Evolutionary conservation across 2,797 vertebrate species (phyloP).

Genomic region (Gambelia wislizenii): DNA sequence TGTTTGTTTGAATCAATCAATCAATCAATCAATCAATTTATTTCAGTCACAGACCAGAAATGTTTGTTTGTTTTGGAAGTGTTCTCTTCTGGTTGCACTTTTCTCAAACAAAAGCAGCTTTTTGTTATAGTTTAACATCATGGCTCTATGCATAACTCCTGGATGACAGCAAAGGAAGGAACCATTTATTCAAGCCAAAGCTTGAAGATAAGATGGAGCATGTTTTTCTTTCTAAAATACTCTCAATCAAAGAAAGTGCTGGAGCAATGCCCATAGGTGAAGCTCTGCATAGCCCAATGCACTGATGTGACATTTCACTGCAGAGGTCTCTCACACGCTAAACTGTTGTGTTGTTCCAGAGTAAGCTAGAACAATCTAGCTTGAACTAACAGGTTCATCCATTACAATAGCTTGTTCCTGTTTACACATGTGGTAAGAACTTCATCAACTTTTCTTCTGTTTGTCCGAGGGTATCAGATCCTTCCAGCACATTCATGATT

Average conservation of each 20-base stretch:
- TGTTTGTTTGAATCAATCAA: too few relatives aligned
- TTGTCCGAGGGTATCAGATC: background rate
- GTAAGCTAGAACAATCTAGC: conserved; percentile 26
- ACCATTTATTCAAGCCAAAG: background rate
- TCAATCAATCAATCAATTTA: too few relatives aligned
- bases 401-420: conserved; percentile 49
- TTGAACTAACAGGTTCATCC: conserved; percentile 56
- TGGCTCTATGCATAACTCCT: background rate
- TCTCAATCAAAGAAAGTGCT: background rate
- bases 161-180: background rate
- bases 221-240: background rate
- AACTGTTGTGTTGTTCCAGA: conserved; percentile 37
- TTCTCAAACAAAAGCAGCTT: background rate
- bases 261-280: background rate
- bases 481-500: background rate
- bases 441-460: background rate
- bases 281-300: background rate
- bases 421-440: background rate
- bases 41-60: too few relatives aligned
- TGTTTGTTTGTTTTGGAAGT: too few relatives aligned
- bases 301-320: background rate
- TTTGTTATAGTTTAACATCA: background rate
- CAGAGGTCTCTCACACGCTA: background rate
- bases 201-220: background rate
- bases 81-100: background rate